Evolutionary conservation across 2,797 vertebrate genomes (phyloP), one percentile per base, ranked within the genome.

Genomic region (Lutjanus argentimaculatus): DNA sequence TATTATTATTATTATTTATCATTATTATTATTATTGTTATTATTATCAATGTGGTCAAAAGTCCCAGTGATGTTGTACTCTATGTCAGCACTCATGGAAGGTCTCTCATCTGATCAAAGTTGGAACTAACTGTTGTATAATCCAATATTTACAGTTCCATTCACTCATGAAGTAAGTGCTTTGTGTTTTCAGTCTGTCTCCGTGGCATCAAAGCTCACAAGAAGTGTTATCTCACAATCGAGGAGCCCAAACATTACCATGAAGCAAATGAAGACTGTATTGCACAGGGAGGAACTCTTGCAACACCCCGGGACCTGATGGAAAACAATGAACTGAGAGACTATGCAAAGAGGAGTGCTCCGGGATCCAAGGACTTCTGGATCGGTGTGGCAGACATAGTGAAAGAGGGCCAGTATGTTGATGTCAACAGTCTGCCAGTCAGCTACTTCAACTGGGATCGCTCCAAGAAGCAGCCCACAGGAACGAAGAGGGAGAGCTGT

Each of bases 251-350:
- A 86, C 95, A 97, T 82, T 99, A 97, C 91, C 98, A 99, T 0
- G 97, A 98, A 80, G 99, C 99, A 69, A 98, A 99, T 0, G 98
- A 99, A 91, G 97, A 99, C 89, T 99, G 98, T 85, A 99, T 99
- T 78, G 95, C 97, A 79, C 98, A 97, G 83, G 99, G 99, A 59
- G 98, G 98, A 19, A 99, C 97, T 0, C 83, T 99, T 67, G 98
- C 97, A 11, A 96, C 96, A 14, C 99, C 99, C 0, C 96, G 97
- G 81, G 96, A 95, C 43, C 56, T 80, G 0, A 96, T 95, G 1
- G 97, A 99, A 89, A 99, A 97, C 85, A 96, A 94, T 0, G 93
- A 94, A 19, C 94, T 99, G 62, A 95, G 91, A 58, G 97, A 98
- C 72, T 99, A 98, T 2, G 96, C 95, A 75, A 97, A 96, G 91